Evolutionary conservation across 2,888 invertebrate species (phyloP).

Genomic region (Ormyrus labotus): DNA sequence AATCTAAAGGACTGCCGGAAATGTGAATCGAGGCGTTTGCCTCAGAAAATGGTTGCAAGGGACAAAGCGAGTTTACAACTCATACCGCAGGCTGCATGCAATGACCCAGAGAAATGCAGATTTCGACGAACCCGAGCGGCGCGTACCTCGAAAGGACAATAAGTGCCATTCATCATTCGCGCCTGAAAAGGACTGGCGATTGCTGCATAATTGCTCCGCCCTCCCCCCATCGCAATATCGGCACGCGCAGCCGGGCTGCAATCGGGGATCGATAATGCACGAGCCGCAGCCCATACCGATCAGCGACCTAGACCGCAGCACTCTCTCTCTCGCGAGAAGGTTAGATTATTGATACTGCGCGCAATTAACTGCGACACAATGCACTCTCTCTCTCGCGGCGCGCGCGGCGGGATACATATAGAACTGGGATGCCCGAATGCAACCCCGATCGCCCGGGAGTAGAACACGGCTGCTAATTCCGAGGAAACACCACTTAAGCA

Average conservation of each 20-base stretch:
- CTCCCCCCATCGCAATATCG: neutral
- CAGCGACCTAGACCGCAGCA: constrained; percentile 25
- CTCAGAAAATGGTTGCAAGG: too few relatives aligned
- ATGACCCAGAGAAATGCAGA: constrained; percentile 39
- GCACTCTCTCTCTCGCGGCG: neutral
- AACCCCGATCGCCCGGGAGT: constrained; percentile 20
- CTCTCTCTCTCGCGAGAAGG: constrained; percentile 19
- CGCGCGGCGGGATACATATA: neutral
- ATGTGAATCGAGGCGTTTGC: too few relatives aligned
- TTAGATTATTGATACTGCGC: constrained; percentile 47
- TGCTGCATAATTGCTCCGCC: constrained; percentile 13
- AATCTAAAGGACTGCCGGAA: too few relatives aligned
- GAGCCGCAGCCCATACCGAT: constrained; percentile 11
- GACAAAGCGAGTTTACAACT: too few relatives aligned
- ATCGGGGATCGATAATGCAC: constrained; percentile 24
- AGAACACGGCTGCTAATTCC: too few relatives aligned
- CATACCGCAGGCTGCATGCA: neutral
- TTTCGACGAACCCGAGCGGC: neutral
- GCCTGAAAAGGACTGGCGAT: neutral
- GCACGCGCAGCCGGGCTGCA: neutral
- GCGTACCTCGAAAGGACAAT: neutral
- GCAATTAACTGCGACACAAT: constrained; percentile 49
- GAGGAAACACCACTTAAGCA: too few relatives aligned
- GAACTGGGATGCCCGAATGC: neutral
- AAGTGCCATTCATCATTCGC: constrained; percentile 7